Evolutionary conservation across 2,888 invertebrate genomes (phyloP).

Genomic region (Nemotelus nigrinus): DNA sequence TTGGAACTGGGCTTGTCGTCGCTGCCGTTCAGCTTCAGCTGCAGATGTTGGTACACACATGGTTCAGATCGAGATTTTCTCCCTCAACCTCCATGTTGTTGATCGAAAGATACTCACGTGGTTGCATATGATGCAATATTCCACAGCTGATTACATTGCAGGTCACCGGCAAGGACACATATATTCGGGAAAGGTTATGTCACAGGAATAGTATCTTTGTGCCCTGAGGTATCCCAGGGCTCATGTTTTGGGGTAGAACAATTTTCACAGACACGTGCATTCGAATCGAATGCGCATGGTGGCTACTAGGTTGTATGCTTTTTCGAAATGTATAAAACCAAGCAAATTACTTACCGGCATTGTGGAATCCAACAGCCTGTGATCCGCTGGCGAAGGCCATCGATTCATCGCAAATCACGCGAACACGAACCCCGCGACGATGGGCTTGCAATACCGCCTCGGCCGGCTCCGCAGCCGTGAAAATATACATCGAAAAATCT

Average conservation of each 20-base stretch:
- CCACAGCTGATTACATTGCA: constrained; percentile 9
- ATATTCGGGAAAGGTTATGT: neutral
- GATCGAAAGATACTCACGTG: constrained; percentile 22
- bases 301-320: neutral
- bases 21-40: neutral
- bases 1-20: neutral
- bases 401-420: constrained; percentile 47
- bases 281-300: constrained; percentile 13
- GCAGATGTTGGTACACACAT: neutral
- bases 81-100: constrained; percentile 29
- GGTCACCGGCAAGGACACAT: neutral
- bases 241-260: neutral
- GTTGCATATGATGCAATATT: constrained; percentile 30
- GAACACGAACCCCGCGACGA: constrained; percentile 44
- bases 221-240: neutral
- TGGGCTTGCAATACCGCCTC: constrained; percentile 44
- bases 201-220: neutral
- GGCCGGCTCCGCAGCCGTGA: constrained; percentile 40
- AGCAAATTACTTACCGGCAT: constrained; percentile 45
- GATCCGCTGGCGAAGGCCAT: constrained; percentile 46
- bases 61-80: constrained; percentile 15
- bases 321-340: neutral
- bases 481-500: constrained; percentile 48
- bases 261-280: constrained; percentile 12
- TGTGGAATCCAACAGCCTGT: constrained; percentile 41